Percentiles rank a stretch among this genome's conserved stretches.
These are phyloP conservation scores for Syngnathus rostellatus DNA, from an alignment of 2,797 vertebrate genomes.

Conservation along the genomic window DNA sequence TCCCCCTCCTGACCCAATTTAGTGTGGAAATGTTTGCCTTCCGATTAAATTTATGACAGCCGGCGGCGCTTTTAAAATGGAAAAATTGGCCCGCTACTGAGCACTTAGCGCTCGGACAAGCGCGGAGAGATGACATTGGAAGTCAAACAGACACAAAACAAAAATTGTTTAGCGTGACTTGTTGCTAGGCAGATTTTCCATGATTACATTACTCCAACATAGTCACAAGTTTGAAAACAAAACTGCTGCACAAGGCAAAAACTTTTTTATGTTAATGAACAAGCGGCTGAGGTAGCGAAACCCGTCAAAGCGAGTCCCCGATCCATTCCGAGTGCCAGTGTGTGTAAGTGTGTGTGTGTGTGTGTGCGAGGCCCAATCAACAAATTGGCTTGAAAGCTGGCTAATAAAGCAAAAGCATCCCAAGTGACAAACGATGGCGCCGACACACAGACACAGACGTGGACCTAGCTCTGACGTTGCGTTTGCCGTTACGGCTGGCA, in stretches of 20 bases:
- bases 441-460: background rate
- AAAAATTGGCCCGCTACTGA: background rate
- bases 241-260: too few species aligned
- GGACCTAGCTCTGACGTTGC: too few species aligned
- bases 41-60: background rate
- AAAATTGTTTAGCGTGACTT: background rate
- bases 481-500: slow-evolving; percentile 33
- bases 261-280: too few species aligned
- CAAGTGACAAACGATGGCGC: background rate
- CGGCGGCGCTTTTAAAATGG: background rate
- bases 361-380: too few species aligned
- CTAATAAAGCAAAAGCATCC: too few species aligned
- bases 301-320: too few species aligned
- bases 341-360: too few species aligned
- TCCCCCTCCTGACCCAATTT: background rate
- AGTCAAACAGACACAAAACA: background rate
- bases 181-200: background rate
- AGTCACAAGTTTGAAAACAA: background rate
- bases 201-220: too few species aligned
- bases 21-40: background rate
- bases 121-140: background rate
- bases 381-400: too few species aligned
- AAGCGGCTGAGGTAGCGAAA: too few species aligned
- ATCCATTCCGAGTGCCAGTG: too few species aligned
- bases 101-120: too few species aligned